Conservation (phyloP, 2,113 vertebrate species). For the Carassius auratus region DNA sequence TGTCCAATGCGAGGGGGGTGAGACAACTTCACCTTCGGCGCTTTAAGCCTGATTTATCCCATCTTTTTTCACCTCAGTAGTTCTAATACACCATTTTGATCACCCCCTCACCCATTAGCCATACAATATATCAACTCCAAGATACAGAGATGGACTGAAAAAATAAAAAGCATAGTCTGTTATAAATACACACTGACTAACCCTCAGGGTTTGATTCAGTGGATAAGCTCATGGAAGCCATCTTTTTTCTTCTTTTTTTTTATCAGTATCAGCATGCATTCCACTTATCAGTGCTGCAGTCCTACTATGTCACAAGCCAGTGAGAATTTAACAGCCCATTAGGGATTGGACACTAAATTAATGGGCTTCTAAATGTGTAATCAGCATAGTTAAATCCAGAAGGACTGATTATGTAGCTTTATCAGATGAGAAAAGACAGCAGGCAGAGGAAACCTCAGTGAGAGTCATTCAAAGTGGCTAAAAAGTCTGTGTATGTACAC, state of each 20-base stretch:
- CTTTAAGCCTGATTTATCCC: constrained; percentile 11
- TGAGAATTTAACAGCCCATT: constrained; percentile 12
- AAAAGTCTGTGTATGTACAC: background rate
- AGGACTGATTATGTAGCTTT: background rate
- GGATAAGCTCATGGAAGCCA: background rate
- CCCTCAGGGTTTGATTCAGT: background rate
- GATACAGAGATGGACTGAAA: background rate
- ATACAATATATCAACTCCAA: background rate
- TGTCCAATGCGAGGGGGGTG: constrained; percentile 48
- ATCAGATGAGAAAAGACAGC: constrained; percentile 3
- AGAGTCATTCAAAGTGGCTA: background rate
- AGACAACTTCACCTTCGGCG: constrained; percentile 52
- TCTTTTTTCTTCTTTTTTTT: background rate
- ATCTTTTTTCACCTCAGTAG: background rate
- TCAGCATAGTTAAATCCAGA: background rate
- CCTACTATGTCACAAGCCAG: background rate
- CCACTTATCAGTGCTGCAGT: background rate
- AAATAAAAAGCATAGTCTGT: background rate
- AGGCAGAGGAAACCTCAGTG: too few relatives aligned
- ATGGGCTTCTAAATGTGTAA: constrained; percentile 12
- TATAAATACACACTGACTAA: background rate
- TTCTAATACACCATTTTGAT: background rate
- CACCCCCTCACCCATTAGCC: background rate
- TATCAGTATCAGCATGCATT: background rate
- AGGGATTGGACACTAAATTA: constrained; percentile 3